Evolutionary conservation across 2,797 vertebrate genomes (phyloP), one percentile per base, ranked within the genome.

Genomic region (Coranthus polyacanthus): DNA sequence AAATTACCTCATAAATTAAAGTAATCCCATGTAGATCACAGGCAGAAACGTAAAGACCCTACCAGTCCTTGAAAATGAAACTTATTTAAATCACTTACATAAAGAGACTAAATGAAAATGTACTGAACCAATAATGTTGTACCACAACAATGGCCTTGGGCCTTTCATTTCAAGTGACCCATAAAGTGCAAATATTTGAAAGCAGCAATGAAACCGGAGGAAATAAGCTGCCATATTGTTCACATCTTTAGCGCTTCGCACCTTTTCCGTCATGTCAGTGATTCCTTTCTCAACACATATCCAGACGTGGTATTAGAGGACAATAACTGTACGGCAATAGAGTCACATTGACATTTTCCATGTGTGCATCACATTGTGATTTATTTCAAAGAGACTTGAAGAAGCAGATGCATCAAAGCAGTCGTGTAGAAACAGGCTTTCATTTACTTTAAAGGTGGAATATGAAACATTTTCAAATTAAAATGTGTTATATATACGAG

Each of bases 1-100:
- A 82, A 83, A 83, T 54, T 68, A 71, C 55, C 57, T 56, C 61
- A 44, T 81, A 73, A 84, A 86, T 78, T 55, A 59, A 79, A 80
- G 38, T 36, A 26, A 62, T 59, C 29, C 22, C 22, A 11, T 72
- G 0, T 3, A 53, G 43, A 78, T 82, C 69, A 81, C 46, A 69
- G 26, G 61, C 45, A 57, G 42, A 3, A 42, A 62, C 58, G 18
- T 52, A 44, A 78, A 72, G 38, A 54, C 39, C 50, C n/a, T 16
- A 11, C 20, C 43, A 29, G 32, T 46, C 58, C 36, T 59, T 49
- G 29, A 70, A 73, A 65, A 46, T 44, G 3, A 45, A 75, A 29
- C 59, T 61, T 59, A 36, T 79, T 74, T 68, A 82, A 80, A 81
- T 41, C 2, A 13, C 46, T 55, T 64, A 32, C 44, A 61, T 63